Evolutionary conservation across 2,113 vertebrate genomes (phyloP).

Genomic region (Varanus salvator): DNA sequence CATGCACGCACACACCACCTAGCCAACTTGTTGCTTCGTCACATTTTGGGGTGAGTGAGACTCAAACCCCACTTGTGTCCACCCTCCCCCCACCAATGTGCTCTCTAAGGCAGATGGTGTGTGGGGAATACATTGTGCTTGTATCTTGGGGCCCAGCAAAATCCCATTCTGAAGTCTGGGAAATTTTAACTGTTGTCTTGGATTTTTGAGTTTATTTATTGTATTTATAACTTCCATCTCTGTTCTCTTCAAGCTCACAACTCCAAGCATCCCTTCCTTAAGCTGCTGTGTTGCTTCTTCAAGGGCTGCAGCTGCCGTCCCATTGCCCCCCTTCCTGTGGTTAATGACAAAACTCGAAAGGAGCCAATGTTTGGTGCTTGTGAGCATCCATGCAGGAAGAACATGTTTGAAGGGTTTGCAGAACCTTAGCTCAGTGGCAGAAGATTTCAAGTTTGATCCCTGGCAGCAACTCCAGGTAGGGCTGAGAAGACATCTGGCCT

Average conservation of each 20-base stretch:
- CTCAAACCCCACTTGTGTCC: background rate
- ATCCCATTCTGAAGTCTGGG: background rate
- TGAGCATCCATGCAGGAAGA: no score
- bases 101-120: background rate
- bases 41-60: background rate
- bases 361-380: no score
- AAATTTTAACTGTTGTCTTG: background rate
- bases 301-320: background rate
- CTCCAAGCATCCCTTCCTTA: no score
- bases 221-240: background rate
- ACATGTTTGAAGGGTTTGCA: no score
- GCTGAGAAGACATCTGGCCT: no score
- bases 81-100: no score
- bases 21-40: background rate
- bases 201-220: conserved; percentile 7
- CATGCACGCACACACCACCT: background rate
- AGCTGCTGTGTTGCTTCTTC: background rate
- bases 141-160: background rate
- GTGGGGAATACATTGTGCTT: no score
- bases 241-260: no score
- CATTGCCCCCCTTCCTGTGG: background rate
- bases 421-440: no score
- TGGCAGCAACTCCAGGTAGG: no score
- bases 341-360: no score
- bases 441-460: no score